Percentiles rank a stretch among this genome's conserved stretches.
phyloP scores from a whole-genome alignment of 2,113 vertebrate genomes.

The Nipponia nippon region DNA sequence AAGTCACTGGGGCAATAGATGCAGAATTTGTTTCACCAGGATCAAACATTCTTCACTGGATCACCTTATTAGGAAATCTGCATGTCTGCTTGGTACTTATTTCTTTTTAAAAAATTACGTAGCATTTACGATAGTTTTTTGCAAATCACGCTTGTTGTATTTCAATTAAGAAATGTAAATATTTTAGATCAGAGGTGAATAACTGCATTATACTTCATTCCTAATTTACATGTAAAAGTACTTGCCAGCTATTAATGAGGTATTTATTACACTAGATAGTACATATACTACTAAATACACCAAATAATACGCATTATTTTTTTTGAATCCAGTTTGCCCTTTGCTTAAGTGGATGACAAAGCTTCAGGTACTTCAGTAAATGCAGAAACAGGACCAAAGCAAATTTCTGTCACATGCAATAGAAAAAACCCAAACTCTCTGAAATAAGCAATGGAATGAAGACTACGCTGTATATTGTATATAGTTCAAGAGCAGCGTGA shows the following conservation, averaged over 20 bases:
- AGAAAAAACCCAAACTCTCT: neutral
- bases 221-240: neutral
- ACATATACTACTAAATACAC: neutral
- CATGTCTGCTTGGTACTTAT: neutral
- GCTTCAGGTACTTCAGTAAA: neutral
- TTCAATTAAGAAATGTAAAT: slow-evolving; percentile 7
- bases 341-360: neutral
- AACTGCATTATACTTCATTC: slow-evolving; percentile 13
- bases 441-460: neutral
- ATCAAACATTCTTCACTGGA: neutral
- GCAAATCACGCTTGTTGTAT: neutral
- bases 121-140: neutral
- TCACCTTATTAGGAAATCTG: neutral
- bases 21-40: neutral
- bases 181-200: neutral
- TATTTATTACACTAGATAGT: neutral
- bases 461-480: neutral
- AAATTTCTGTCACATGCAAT: neutral
- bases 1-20: neutral
- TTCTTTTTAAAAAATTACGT: neutral
- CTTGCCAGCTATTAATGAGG: neutral
- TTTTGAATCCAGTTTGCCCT: neutral
- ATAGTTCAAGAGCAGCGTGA: neutral
- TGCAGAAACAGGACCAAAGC: neutral
- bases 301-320: neutral